Conservation (phyloP, 2,797 vertebrate genomes). For the Alca torda region DNA sequence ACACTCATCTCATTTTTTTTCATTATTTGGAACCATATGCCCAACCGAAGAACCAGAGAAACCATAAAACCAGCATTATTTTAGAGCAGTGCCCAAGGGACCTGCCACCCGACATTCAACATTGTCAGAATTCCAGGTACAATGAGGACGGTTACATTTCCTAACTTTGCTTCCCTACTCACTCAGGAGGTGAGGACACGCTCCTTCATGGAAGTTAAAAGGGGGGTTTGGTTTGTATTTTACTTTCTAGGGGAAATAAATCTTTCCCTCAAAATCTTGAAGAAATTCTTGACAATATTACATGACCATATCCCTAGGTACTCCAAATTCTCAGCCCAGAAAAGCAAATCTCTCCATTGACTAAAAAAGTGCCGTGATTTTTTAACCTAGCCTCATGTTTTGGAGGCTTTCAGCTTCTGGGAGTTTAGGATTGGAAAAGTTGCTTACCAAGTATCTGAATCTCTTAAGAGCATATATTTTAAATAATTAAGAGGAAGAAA, state of each 20-base stretch:
- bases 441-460: neutral
- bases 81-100: neutral
- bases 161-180: neutral
- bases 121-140: accelerated
- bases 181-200: neutral
- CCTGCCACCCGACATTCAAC: neutral
- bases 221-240: neutral
- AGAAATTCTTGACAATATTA: neutral
- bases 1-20: neutral
- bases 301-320: neutral
- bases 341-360: neutral
- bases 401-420: neutral
- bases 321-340: neutral
- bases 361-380: neutral
- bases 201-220: neutral
- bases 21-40: neutral
- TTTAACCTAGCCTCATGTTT: neutral
- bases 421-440: neutral
- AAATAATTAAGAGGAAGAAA: neutral
- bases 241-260: neutral
- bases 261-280: neutral
- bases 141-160: neutral
- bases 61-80: neutral
- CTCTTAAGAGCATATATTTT: neutral
- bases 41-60: neutral